Percentiles rank a stretch among this genome's conserved stretches.
phyloP scores from a whole-genome alignment of 2,797 vertebrate genomes.

The Rhinichthys osculus region DNA sequence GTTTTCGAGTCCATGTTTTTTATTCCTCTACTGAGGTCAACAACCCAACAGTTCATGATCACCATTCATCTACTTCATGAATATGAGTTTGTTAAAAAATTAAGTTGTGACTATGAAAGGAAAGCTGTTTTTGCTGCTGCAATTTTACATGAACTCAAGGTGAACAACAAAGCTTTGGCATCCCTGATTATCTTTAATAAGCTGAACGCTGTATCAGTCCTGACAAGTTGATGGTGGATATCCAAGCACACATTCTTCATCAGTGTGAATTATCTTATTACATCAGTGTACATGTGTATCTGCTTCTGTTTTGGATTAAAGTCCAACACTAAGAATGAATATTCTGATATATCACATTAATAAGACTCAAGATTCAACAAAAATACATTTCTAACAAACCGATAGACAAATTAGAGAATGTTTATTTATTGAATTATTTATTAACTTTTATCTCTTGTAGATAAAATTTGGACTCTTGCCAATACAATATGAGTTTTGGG shows the following conservation, averaged over 20 bases:
- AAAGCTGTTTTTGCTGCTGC: constrained; percentile 28
- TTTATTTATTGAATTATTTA: too few species aligned
- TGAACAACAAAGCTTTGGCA: constrained; percentile 66
- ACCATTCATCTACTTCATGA: constrained; percentile 6
- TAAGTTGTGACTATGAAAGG: constrained; percentile 17
- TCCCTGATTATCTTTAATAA: constrained; percentile 69
- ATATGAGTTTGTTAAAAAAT: neutral
- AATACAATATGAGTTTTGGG: too few species aligned
- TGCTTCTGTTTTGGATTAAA: neutral
- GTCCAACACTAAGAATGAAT: too few species aligned
- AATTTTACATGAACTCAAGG: constrained; percentile 61
- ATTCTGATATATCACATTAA: too few species aligned
- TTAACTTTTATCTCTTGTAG: too few species aligned
- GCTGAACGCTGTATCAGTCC: constrained; percentile 69
- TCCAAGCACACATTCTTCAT: constrained; percentile 28
- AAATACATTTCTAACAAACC: neutral
- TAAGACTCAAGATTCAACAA: neutral
- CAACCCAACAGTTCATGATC: neutral
- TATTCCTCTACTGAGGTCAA: constrained; percentile 5
- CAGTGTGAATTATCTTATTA: constrained; percentile 31
- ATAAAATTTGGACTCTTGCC: too few species aligned
- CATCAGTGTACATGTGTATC: neutral
- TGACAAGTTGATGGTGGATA: constrained; percentile 32
- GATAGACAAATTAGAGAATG: neutral
- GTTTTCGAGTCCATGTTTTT: constrained; percentile 3